Evolutionary conservation across 2,888 invertebrate species (phyloP), one percentile per base, ranked within the genome.

Genomic region (Nineta flava): DNA sequence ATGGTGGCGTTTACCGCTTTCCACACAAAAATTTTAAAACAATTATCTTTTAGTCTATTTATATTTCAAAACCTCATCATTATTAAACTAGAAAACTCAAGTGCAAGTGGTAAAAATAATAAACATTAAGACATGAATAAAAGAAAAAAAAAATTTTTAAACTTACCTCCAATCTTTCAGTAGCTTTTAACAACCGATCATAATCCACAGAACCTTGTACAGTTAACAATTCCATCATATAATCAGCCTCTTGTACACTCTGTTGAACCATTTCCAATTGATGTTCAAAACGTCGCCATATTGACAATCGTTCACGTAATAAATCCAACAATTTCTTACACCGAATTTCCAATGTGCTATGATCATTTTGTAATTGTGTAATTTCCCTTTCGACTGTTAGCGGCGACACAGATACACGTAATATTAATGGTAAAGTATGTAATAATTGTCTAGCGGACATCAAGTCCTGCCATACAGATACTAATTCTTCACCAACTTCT

Each of bases 151-250:
- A 9, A 38, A 35, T 42, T 51, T 50, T 38, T 47, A 19, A 35
- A 70, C 76, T 75, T 58, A 88, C 88, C 81, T 88, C 87, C 51
- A 88, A 73, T 60, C 87, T 74, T 65, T 87, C 87, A 1, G 88
- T 88, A 41, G 87, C 87, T 61, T 86, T 87, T 48, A 83, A 72
- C 51, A 90, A 68, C 9, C 88, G 73, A 55, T 87, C 86, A 59
- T 87, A 88, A 64, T 90, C 87, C 13, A 88, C 84, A 53, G 83
- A 82, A 1, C 87, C 87, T 61, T 88, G 87, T 0, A 88, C 83
- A 1, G 85, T 84, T 12, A 88, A 71, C 51, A 88, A 68, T 56
- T 88, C 87, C 71, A 87, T 85, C 87, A 88, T 87, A 59, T 87
- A 88, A 63, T 88, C 87, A 0, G 87, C 85, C 58, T 88, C 87